These are phyloP conservation scores for Coturnix japonica DNA, from an alignment of 2,113 vertebrate genomes.

Conservation along the genomic window DNA sequence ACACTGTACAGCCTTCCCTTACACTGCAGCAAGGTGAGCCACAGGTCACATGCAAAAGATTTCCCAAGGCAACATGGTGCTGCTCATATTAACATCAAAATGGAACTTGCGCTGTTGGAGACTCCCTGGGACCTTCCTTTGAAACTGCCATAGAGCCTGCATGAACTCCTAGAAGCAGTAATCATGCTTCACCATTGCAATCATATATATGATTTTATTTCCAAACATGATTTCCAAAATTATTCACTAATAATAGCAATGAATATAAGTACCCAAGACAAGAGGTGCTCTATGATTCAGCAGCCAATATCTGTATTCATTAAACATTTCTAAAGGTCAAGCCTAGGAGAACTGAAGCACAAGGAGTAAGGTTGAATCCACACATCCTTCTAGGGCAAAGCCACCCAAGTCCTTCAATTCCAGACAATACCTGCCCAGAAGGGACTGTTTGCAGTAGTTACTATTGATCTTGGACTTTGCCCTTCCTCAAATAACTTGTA, in stretches of 20 bases:
- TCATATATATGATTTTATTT: background rate
- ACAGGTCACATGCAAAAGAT: background rate
- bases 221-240: background rate
- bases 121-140: background rate
- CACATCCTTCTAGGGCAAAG: background rate
- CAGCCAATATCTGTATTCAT: background rate
- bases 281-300: background rate
- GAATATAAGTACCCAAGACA: background rate
- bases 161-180: background rate
- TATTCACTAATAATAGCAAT: background rate
- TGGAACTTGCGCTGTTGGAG: background rate
- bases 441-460: background rate
- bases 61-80: background rate
- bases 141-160: background rate
- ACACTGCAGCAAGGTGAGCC: background rate
- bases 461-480: background rate
- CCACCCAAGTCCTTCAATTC: background rate
- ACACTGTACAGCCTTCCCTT: background rate
- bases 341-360: background rate
- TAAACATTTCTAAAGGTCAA: background rate
- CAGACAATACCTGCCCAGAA: background rate
- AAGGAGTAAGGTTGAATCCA: background rate
- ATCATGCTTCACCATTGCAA: background rate
- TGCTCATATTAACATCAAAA: background rate
- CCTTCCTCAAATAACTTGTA: background rate